Base-by-base conservation (phyloP, 1,140 invertebrate genomes). In the Diabrotica virgifera region DNA sequence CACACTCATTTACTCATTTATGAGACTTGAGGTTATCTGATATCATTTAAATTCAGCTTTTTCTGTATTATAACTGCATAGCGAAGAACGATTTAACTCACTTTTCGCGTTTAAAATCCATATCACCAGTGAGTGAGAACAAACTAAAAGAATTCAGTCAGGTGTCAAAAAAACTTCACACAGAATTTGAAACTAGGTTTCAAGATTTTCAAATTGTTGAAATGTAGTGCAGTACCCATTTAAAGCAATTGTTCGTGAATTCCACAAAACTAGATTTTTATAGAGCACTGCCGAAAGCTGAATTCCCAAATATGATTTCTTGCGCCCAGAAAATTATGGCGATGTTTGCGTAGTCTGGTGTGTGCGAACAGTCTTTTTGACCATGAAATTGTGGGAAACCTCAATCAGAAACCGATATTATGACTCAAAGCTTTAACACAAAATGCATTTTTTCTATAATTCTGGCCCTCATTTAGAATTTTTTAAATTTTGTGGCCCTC, bases 1-100 rank as follows among this genome's bases (percentile, higher is more conserved):
- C 65, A 72, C 65, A 69, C 58, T 65, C 62, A 74, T 53, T 12
- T 10, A 12, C 12, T 53, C n/a, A 9, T 53, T 1, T 6, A 53
- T 53, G 52, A 53, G 11, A 7, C 12, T 53, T 53, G 2, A 12
- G 3, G 3, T 9, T 12, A 53, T 53, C 12, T 53, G 7, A 53
- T 7, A 24, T 7, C n/a, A 6, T 53, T 53, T 2, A 53, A 53
- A 53, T 53, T 7, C 14, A 53, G 52, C 14, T 53, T 12, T 10
- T 10, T 9, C 12, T 53, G 40, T 46, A 8, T 46, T 46, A 11
- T 11, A 46, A 11, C 0, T 46, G 40, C 11, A 11, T 46, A 46
- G 40, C 6, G 11, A 46, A 46, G 0, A 46, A 46, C 1, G 0
- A 46, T 8, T 11, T 46, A 0, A 46, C 0, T 1, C 40, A 46